These are phyloP conservation scores for Amblyteles armatorius DNA, from an alignment of 2,888 invertebrate species.

Conservation along the genomic window DNA sequence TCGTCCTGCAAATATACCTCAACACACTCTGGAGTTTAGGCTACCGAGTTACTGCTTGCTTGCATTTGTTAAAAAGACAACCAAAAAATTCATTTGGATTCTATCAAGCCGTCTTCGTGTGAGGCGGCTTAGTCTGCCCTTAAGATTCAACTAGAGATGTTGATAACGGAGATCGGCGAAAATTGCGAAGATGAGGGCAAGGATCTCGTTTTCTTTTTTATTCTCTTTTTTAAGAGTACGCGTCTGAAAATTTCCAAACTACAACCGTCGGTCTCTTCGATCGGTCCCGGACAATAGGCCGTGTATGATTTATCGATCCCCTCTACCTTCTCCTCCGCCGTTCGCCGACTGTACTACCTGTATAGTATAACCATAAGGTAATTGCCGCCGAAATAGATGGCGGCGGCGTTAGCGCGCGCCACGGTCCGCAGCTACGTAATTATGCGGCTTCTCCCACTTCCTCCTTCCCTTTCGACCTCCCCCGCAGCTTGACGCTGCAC, in stretches of 20 bases:
- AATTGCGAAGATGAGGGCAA: no score
- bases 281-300: slow-evolving; percentile 37
- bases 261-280: slow-evolving; percentile 25
- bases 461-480: slow-evolving; percentile 62
- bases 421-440: slow-evolving; percentile 73
- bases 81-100: no score
- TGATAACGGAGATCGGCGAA: no score
- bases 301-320: slow-evolving; percentile 64
- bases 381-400: slow-evolving; percentile 72
- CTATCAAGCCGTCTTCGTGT: no score
- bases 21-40: no score
- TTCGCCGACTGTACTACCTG: slow-evolving; percentile 22
- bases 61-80: no score
- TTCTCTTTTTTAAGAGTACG: neutral
- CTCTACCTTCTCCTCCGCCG: neutral
- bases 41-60: no score
- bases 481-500: slow-evolving; percentile 44
- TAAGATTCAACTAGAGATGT: no score
- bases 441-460: slow-evolving; percentile 74
- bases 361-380: slow-evolving; percentile 66
- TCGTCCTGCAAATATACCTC: no score
- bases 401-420: slow-evolving; percentile 68
- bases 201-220: neutral
- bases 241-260: slow-evolving; percentile 21
- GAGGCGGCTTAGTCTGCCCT: no score